A percentile compares a stretch with the other conserved stretches of the same genome.
Evolutionary conservation across 2,113 vertebrate species (phyloP).

Genomic region (Myotis davidii): DNA sequence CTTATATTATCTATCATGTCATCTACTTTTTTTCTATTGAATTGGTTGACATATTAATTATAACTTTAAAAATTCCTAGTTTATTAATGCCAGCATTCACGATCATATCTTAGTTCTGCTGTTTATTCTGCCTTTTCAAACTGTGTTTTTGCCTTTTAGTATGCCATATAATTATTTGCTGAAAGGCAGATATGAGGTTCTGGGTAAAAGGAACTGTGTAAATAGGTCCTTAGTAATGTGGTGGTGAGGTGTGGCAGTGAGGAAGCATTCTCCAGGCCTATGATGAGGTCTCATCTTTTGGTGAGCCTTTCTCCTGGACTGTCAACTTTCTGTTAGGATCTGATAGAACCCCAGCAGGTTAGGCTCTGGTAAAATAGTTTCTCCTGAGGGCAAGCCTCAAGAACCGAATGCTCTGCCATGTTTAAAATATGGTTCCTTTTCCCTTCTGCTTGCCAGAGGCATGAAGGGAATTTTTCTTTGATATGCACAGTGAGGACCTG

Average conservation of each 20-base stretch:
- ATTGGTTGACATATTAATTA: background rate
- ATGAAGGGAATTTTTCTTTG: background rate
- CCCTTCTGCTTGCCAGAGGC: background rate
- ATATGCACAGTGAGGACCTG: background rate
- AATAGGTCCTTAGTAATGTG: background rate
- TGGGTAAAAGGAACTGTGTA: background rate
- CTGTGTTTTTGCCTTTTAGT: background rate
- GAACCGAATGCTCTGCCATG: background rate
- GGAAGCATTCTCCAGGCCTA: background rate
- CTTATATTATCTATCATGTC: background rate
- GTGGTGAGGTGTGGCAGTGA: background rate
- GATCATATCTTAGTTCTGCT: background rate
- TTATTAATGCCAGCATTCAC: background rate
- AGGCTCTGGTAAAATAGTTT: background rate
- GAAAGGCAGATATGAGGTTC: background rate
- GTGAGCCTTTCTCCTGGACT: background rate
- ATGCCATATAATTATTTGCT: background rate
- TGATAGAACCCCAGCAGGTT: background rate
- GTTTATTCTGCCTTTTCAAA: background rate
- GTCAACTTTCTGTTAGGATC: background rate
- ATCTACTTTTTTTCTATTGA: background rate
- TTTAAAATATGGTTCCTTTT: background rate
- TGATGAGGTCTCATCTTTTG: background rate
- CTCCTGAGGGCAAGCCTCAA: background rate
- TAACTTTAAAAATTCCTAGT: background rate